These are phyloP conservation scores for Empidonax alnorum DNA, from an alignment of 2,113 vertebrate species.

Conservation along the genomic window DNA sequence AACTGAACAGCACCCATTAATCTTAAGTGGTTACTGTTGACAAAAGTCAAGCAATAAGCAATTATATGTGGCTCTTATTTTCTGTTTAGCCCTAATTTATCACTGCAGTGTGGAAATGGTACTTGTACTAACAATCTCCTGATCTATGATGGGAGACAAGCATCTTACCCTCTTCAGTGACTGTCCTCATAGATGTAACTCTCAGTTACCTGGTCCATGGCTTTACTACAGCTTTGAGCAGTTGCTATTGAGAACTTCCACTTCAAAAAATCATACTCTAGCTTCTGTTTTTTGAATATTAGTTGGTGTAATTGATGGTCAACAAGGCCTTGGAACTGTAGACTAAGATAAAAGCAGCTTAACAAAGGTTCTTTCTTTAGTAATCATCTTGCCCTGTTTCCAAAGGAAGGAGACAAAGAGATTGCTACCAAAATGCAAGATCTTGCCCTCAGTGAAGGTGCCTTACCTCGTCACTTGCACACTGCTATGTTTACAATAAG, in stretches of 20 bases:
- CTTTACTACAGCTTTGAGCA: background rate
- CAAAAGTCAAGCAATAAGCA: background rate
- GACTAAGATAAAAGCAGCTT: constrained; percentile 43
- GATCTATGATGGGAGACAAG: background rate
- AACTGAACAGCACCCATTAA: background rate
- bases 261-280: background rate
- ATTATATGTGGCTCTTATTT: background rate
- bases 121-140: background rate
- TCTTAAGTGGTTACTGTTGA: background rate
- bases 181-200: background rate
- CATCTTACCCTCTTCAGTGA: background rate
- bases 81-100: background rate
- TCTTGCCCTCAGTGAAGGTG: constrained; percentile 96
- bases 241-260: background rate
- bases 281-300: background rate
- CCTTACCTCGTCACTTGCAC: constrained; percentile 94
- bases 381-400: constrained; percentile 76
- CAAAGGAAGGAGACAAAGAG: constrained; percentile 98
- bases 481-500: constrained; percentile 98
- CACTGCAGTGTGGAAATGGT: background rate
- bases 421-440: constrained; percentile 99
- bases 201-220: background rate
- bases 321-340: constrained; percentile 29
- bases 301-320: background rate
- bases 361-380: constrained; percentile 60